These are phyloP conservation scores for Allacma fusca DNA, from an alignment of 2,888 invertebrate genomes.

Conservation along the genomic window DNA sequence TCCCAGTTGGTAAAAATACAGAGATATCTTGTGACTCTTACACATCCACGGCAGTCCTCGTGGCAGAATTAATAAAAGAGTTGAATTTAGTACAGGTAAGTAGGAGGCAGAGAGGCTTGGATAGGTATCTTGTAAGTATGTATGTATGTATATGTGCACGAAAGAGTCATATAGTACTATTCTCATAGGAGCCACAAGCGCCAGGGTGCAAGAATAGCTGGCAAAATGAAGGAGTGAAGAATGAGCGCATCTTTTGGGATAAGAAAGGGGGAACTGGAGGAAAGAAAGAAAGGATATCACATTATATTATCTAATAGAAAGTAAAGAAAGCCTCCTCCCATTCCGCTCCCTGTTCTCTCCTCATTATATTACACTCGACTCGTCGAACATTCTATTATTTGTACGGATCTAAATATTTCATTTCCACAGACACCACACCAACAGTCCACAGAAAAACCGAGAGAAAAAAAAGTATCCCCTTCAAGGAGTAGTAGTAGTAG, in stretches of 20 bases:
- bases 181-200: not conserved
- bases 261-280: constrained; percentile 22
- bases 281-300: constrained; percentile 38
- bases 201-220: not conserved
- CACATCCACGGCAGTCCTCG: too few relatives aligned
- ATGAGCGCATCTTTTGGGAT: constrained; percentile 30
- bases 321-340: constrained; percentile 36
- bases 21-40: too few relatives aligned
- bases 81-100: too few relatives aligned
- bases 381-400: constrained; percentile 17
- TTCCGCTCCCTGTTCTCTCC: constrained; percentile 22
- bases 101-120: too few relatives aligned
- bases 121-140: too few relatives aligned
- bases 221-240: constrained; percentile 25
- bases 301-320: constrained; percentile 40
- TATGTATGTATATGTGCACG: too few relatives aligned
- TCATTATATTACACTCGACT: constrained; percentile 25
- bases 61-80: too few relatives aligned
- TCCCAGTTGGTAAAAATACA: too few relatives aligned
- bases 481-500: too few relatives aligned
- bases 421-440: constrained; percentile 16
- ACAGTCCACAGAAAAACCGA: not conserved
- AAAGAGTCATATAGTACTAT: too few relatives aligned
- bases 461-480: not conserved
- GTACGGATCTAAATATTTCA: constrained; percentile 40